A percentile compares a stretch with the other conserved stretches of the same genome.
These are phyloP conservation scores for Gobiocypris rarus DNA, from an alignment of 2,113 vertebrate genomes.

Conservation along the genomic window DNA sequence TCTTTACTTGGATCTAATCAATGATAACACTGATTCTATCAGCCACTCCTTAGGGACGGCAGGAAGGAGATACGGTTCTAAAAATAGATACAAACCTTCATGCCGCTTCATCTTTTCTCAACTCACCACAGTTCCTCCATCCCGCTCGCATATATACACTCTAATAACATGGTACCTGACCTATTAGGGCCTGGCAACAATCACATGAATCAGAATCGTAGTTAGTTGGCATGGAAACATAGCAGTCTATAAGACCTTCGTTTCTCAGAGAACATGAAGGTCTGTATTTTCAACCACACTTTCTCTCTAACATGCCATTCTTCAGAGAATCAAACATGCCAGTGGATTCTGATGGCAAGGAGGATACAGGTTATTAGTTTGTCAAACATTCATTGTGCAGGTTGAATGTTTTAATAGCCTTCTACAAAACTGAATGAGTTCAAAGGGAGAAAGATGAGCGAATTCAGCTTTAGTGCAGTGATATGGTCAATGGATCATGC, in stretches of 20 bases:
- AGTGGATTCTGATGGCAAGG: constrained; percentile 25
- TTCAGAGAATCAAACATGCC: constrained; percentile 3
- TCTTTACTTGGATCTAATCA: constrained; percentile 51
- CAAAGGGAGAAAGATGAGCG: background rate
- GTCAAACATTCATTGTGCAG: constrained; percentile 45
- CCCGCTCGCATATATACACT: constrained; percentile 48
- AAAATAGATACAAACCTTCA: background rate
- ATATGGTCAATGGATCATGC: background rate
- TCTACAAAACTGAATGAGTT: constrained; percentile 3
- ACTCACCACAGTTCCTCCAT: constrained; percentile 20
- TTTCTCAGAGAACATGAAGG: constrained; percentile 34
- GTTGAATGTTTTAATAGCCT: constrained; percentile 34
- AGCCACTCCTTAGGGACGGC: constrained; percentile 27
- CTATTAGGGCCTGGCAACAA: constrained; percentile 25
- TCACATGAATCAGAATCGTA: background rate
- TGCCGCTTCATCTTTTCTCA: background rate
- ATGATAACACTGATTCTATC: constrained; percentile 57
- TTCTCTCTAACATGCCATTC: constrained; percentile 13
- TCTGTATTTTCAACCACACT: constrained; percentile 14
- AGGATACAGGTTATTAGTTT: constrained; percentile 46
- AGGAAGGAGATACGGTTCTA: background rate
- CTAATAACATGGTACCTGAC: constrained; percentile 32
- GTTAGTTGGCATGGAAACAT: constrained; percentile 46
- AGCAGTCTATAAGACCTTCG: background rate
- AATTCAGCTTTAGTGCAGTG: background rate